phyloP scores from a whole-genome alignment of 2,888 invertebrate species.

The Empis stercorea region DNA sequence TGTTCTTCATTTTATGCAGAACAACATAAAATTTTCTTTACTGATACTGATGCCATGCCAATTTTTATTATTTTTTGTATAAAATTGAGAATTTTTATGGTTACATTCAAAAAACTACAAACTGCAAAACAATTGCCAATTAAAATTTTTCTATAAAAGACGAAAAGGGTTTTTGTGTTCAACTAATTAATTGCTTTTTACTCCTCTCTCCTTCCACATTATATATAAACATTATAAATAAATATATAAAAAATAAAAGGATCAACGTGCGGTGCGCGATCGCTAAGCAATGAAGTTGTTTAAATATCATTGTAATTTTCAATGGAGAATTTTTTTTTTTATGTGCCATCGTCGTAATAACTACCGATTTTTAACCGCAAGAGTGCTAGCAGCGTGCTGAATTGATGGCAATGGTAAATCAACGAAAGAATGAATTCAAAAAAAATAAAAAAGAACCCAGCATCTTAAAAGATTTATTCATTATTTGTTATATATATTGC shows the following conservation, averaged over 20 bases:
- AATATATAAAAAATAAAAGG: no score
- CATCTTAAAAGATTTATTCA: not conserved
- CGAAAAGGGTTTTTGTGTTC: conserved; percentile 25
- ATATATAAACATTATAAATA: no score
- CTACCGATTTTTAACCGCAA: no score
- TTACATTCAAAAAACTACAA: conserved; percentile 14
- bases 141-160: conserved; percentile 25
- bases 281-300: conserved; percentile 7
- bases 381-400: no score
- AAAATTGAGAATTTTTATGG: no score
- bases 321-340: no score
- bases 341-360: no score
- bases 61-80: no score
- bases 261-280: not conserved
- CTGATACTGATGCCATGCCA: no score
- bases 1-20: no score
- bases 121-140: conserved; percentile 29
- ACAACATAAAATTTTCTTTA: no score
- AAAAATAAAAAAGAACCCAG: not conserved
- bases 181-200: conserved; percentile 28
- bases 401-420: no score
- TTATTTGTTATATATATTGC: not conserved
- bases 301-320: not conserved
- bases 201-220: conserved; percentile 19
- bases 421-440: not conserved